Conservation (phyloP, 1,140 invertebrate species). For the Orchestia grillus region DNA sequence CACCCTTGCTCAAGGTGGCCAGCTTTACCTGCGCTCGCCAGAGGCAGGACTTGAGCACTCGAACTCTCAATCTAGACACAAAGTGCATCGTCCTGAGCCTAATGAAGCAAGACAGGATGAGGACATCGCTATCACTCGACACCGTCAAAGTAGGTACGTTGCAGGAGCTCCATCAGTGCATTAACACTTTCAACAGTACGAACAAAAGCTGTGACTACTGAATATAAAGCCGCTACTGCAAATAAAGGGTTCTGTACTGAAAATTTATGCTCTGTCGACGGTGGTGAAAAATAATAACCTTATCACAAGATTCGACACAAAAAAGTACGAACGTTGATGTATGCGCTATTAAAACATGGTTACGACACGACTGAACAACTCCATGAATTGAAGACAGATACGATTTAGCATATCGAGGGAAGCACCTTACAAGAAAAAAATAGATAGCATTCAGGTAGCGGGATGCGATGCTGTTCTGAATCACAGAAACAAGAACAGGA, state of each 20-base stretch:
- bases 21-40: neutral
- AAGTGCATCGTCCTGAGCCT: neutral
- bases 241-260: neutral
- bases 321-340: neutral
- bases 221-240: neutral
- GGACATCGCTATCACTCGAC: neutral
- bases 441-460: neutral
- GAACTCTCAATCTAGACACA: neutral
- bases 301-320: neutral
- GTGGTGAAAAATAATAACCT: neutral
- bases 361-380: no score
- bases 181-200: neutral
- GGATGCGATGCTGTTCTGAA: neutral
- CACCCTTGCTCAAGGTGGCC: neutral
- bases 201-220: neutral
- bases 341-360: neutral
- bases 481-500: neutral
- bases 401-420: neutral
- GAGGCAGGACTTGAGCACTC: neutral
- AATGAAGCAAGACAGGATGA: no score
- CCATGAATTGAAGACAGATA: neutral
- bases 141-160: neutral
- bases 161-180: neutral
- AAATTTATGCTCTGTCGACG: neutral
- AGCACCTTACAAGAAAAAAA: neutral